These are phyloP conservation scores for Phyllotis vaccarum DNA, from an alignment of 2,797 vertebrate species.

Conservation along the genomic window DNA sequence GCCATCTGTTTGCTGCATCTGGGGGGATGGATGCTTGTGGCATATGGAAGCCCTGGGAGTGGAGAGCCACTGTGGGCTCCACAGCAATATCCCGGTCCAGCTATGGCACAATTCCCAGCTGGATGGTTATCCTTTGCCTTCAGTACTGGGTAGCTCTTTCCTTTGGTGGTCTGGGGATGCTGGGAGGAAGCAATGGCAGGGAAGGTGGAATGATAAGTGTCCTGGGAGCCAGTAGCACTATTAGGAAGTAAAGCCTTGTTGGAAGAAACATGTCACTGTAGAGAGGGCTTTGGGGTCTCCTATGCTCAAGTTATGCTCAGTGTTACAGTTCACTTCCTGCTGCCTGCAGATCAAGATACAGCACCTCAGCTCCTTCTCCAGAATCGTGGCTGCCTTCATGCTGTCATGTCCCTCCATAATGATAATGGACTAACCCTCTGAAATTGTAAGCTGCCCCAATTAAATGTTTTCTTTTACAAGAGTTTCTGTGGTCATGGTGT, in stretches of 20 bases:
- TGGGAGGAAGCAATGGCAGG: background rate
- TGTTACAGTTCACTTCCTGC: background rate
- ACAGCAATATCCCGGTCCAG: background rate
- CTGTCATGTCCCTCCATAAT: background rate
- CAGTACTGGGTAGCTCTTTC: background rate
- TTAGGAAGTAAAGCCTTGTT: background rate
- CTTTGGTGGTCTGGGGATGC: background rate
- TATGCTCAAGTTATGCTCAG: background rate
- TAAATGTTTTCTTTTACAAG: background rate
- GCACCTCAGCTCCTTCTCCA: background rate
- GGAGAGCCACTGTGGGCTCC: background rate
- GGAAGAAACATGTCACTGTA: background rate
- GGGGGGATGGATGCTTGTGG: background rate
- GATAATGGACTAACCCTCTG: background rate
- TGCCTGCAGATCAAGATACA: no score
- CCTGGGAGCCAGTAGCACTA: background rate
- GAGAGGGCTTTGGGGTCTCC: background rate
- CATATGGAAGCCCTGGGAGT: background rate
- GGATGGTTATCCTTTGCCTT: background rate
- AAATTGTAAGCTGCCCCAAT: background rate
- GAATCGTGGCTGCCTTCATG: background rate
- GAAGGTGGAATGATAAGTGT: background rate
- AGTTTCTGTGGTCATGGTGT: background rate
- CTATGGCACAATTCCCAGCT: background rate
- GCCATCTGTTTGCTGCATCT: fast-evolving